Base-by-base conservation (phyloP, 64 coral and sea anemone genomes). In the Montipora cactus region DNA sequence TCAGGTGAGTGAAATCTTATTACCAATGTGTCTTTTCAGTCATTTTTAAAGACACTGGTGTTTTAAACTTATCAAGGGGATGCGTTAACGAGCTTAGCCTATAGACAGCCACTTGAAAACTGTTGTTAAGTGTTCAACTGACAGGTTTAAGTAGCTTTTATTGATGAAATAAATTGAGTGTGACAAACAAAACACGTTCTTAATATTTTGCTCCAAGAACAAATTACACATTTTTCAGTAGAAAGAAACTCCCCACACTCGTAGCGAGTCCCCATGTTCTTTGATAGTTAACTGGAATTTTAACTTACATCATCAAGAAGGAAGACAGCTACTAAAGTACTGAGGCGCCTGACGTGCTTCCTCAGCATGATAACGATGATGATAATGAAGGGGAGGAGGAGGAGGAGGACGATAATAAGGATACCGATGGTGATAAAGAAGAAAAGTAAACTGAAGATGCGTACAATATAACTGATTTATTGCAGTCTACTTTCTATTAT, bases 21-120 rank as follows among this genome's bases (percentile, higher is more conserved):
- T 71, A 71, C 4, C 68, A 6, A 8, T 71, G 68, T 71, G 8
- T 6, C 68, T 71, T 71, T 4, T 71, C 67, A 51, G 51, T 44
- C 55, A 23, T 37, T 25, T 25, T 47, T 83, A n/a, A 59, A 16
- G 55, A 83, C 14, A 83, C 23, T 53, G 64, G 49, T 83, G 44
- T n/a, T 53, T 59, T 79, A 90, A 79, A 6, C 22, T 44, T 90
- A 53, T 52, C 77, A 57, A 78, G 44, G 52, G 88, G 88, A 90
- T 83, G 64, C 20, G 55, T n/a, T 59, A 21, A 79, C 77, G 59
- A 22, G 19, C 23, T 28, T 80, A 23, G 23, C 66, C 58, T 22
- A 47, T 77, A 23, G 1, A 14, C 22, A 48, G 69, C 69, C 72
- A 47, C 59, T 87, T 67, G 20, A 6, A 48, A 66, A 4, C 19